phyloP scores from a whole-genome alignment of 1,140 invertebrate species.

The Samia ricini region DNA sequence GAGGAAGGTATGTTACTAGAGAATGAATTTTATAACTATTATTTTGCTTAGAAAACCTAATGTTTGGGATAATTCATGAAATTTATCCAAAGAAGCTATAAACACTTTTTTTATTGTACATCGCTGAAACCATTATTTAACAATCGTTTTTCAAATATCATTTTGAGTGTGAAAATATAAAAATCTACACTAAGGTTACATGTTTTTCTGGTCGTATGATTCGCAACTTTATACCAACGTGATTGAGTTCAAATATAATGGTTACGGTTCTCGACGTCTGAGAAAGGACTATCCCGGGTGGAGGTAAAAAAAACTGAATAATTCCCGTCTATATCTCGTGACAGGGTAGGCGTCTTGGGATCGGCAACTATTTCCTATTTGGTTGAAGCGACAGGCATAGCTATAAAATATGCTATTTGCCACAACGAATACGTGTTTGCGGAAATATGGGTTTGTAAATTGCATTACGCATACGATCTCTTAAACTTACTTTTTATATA shows the following conservation, averaged over 20 bases:
- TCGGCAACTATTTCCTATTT: slow-evolving; percentile 63
- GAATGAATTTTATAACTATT: not conserved
- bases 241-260: slow-evolving; percentile 16
- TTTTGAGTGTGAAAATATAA: slow-evolving; percentile 55
- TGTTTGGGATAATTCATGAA: not conserved
- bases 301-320: slow-evolving; percentile 66
- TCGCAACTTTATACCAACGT: not conserved
- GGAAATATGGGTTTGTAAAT: slow-evolving; percentile 26
- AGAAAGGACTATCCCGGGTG: slow-evolving; percentile 39
- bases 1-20: not conserved
- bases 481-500: not conserved
- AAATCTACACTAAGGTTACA: slow-evolving; percentile 35
- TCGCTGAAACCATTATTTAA: slow-evolving; percentile 39
- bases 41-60: not conserved
- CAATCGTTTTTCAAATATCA: slow-evolving; percentile 56
- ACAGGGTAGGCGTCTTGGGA: slow-evolving; percentile 54
- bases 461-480: not conserved
- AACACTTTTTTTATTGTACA: not conserved
- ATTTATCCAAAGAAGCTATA: too few species aligned
- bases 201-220: slow-evolving; percentile 25
- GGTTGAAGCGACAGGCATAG: slow-evolving; percentile 35
- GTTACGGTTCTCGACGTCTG: slow-evolving; percentile 32
- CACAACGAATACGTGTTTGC: slow-evolving; percentile 40
- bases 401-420: slow-evolving; percentile 52
- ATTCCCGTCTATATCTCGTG: slow-evolving; percentile 59